Conservation (phyloP, 2,113 vertebrate genomes). For the Colossoma macropomum region DNA sequence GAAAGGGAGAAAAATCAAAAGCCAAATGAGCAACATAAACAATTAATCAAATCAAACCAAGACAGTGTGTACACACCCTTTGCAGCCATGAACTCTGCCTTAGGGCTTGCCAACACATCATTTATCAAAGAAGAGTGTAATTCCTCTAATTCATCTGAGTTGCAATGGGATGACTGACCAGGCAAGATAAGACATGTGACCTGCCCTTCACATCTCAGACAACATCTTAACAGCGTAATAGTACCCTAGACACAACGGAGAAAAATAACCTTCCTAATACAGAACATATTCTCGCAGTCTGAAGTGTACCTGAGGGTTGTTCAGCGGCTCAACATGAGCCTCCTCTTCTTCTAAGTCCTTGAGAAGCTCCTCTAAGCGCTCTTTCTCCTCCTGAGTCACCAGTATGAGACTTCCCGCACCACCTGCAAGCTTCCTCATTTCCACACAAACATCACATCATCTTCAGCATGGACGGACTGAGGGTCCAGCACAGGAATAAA, state of each 20-base stretch:
- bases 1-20: too few relatives aligned
- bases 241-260: conserved; percentile 25
- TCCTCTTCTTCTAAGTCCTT: conserved; percentile 76
- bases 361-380: conserved; percentile 84
- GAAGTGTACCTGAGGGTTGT: conserved; percentile 32
- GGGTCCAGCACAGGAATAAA: background rate
- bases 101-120: background rate
- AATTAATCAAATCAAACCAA: background rate
- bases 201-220: background rate
- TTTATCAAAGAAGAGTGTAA: background rate
- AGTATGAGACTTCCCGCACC: conserved; percentile 74
- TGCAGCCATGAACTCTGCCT: background rate
- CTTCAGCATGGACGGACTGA: background rate
- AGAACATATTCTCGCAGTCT: conserved; percentile 6
- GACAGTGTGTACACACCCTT: background rate
- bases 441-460: conserved; percentile 41
- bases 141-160: background rate
- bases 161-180: background rate
- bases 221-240: background rate
- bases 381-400: conserved; percentile 84
- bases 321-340: conserved; percentile 26
- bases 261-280: conserved; percentile 60
- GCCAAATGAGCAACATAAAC: background rate
- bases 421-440: conserved; percentile 80
- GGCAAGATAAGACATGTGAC: background rate